Evolutionary conservation across 2,113 vertebrate genomes (phyloP), one percentile per base, ranked within the genome.

Genomic region (Cnemophilus loriae): DNA sequence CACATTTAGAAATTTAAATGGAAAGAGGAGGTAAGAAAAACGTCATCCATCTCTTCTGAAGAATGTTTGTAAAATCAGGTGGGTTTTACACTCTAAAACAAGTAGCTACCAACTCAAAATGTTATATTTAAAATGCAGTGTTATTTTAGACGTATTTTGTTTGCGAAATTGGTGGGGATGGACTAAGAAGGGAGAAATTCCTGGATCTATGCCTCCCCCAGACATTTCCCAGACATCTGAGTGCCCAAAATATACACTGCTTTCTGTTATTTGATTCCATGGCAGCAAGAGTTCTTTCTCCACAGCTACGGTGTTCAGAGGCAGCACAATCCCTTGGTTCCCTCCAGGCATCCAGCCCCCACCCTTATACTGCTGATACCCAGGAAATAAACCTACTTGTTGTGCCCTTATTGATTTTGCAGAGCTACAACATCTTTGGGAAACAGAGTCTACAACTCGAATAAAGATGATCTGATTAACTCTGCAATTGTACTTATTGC

Each of bases 401-500:
- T 55, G 74, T 35, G 26, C 30, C 81, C 18, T 32, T 78, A 87
- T 70, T 70, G 79, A 93, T 71, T 65, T 8, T 35, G 53, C 30
- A 64, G 70, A 84, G 81, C 35, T 32, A 11, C 52, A 55, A 47
- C 53, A 80, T 91, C 91, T 81, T 53, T 16, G 41, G 68, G 41
- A 92, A 69, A 64, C 10, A 49, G 61, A 41, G 74, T 35, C 82
- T 83, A 86, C 27, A 85, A 47, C 73, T 75, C 4, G 10, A 93
- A 97, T 74, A 87, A 89, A 96, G 95, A 71, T 90, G 39, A 91
- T 93, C 87, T 87, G 86, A 97, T 97, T 97, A 96, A 89, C 90
- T 96, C 59, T 64, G 77, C 87, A 95, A 90, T 93, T 95, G 78
- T 89, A 95, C 90, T 96, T 94, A 97, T 95, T 94, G 81, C 87